Evolutionary conservation across 92 coral and sea anemone species (phyloP).

Genomic region (Porites cylindrica): DNA sequence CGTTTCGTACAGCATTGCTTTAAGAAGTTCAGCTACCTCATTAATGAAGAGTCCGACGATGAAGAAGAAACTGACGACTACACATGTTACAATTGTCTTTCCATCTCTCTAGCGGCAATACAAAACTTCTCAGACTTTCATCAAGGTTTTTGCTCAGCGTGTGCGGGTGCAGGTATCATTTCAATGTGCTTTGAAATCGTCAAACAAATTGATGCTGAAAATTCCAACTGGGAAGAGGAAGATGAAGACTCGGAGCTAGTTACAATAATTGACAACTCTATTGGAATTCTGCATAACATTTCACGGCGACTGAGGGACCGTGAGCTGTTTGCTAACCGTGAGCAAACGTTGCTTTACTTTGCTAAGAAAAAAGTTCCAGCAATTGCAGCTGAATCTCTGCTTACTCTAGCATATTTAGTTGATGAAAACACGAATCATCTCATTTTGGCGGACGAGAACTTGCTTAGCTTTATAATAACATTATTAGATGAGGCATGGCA

Average conservation of each 20-base stretch:
- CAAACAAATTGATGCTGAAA: not conserved
- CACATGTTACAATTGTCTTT: not conserved
- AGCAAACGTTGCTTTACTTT: slow-evolving; percentile 32
- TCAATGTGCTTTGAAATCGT: slow-evolving; percentile 10
- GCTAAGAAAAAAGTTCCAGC: slow-evolving; percentile 15
- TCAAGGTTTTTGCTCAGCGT: slow-evolving; percentile 11
- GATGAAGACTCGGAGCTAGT: not conserved
- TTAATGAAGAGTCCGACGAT: not conserved
- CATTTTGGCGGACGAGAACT: too few relatives aligned
- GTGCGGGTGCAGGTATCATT: slow-evolving; percentile 12
- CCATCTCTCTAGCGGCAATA: not conserved
- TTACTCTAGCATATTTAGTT: too few relatives aligned
- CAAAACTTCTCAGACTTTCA: not conserved
- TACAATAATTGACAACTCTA: not conserved
- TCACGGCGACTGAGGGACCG: slow-evolving; percentile 26
- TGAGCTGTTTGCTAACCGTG: slow-evolving; percentile 13
- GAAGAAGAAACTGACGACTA: not conserved
- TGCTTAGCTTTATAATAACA: too few relatives aligned
- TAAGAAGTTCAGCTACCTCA: not conserved
- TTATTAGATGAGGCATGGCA: too few relatives aligned
- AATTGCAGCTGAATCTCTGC: not conserved
- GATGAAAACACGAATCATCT: too few relatives aligned
- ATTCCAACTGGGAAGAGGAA: not conserved
- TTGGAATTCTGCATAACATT: slow-evolving; percentile 27
- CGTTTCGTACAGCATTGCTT: slow-evolving; percentile 4